Evolutionary conservation across 2,797 vertebrate genomes (phyloP), one percentile per base, ranked within the genome.

Genomic region (Melanotaenia parkinsoni): DNA sequence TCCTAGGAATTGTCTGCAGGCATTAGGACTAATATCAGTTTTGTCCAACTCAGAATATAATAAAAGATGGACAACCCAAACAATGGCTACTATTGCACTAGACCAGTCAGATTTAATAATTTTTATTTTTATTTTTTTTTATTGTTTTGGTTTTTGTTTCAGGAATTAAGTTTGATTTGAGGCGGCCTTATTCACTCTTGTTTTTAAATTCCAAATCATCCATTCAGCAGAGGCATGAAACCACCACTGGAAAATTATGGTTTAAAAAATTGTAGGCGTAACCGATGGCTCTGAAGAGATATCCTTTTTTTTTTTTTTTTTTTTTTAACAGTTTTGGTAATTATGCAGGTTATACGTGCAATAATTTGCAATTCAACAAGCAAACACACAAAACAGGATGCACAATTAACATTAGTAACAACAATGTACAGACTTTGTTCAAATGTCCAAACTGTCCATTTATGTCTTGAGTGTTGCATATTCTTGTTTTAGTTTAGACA

Each of bases 281-380:
- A 57, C 51, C 57, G 22, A 40, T 37, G 56, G 60, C 53, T 64
- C 53, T 18, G 22, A 59, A 58, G 24, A 70, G 70, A 37, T 35
- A 50, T 38, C 57, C 3, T 69, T 54, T 54, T 30, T 47, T 32
- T 32, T 32, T 32, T 32, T 32, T 6, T 32, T 18, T 67, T 13
- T 2, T 28, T 28, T 28, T 3, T 12, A 72, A 63, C 7, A 33
- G 11, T 33, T 74, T 69, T 38, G 62, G 70, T 61, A 78, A 60
- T 72, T 67, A 68, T 50, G 45, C 63, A 76, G 47, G 54, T 65
- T 57, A 77, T 60, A 73, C 82, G 87, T 90, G 86, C 84, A 84
- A 82, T 78, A 70, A 78, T 86, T 83, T 86, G 84, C 88, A 86
- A 85, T 86, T 89, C 77, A 89, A 88, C 72, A 50, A 83, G 83